Conservation (phyloP, 2,888 invertebrate genomes). For the Crematogaster levior region DNA sequence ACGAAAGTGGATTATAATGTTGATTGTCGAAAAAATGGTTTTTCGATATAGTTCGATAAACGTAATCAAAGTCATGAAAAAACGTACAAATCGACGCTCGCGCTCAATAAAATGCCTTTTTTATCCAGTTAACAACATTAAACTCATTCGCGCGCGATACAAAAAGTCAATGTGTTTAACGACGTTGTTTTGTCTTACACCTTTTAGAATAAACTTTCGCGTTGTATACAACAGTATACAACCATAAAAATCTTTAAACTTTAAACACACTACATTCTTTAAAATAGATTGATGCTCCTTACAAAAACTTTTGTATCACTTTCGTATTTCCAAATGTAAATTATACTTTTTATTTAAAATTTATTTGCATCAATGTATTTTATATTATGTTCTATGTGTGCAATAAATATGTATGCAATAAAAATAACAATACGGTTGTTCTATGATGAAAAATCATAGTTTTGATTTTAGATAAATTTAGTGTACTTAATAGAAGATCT, state of each 20-base stretch:
- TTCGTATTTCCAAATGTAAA: not conserved
- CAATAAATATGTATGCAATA: not conserved
- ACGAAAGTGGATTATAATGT: not conserved
- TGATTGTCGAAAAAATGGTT: conserved; percentile 13
- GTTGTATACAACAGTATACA: not conserved
- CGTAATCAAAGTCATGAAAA: conserved; percentile 11
- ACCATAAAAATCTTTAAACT: no score
- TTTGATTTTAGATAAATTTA: not conserved
- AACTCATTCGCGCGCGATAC: not conserved
- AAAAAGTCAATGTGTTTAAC: conserved; percentile 33
- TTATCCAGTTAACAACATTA: conserved; percentile 9
- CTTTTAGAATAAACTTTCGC: not conserved
- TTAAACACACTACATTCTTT: not conserved
- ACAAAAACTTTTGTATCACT: not conserved
- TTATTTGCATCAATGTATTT: not conserved
- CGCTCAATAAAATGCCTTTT: conserved; percentile 20
- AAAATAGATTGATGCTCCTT: not conserved
- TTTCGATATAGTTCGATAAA: conserved; percentile 11
- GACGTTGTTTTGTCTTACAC: conserved; percentile 3
- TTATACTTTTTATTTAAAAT: not conserved
- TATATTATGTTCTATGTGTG: not conserved
- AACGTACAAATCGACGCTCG: conserved; percentile 1
- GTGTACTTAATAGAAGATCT: conserved; percentile 6
- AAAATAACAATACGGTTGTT: not conserved
- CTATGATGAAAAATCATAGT: not conserved